Evolutionary conservation across 1,140 invertebrate genomes (phyloP).

Genomic region (Tribolium madens): DNA sequence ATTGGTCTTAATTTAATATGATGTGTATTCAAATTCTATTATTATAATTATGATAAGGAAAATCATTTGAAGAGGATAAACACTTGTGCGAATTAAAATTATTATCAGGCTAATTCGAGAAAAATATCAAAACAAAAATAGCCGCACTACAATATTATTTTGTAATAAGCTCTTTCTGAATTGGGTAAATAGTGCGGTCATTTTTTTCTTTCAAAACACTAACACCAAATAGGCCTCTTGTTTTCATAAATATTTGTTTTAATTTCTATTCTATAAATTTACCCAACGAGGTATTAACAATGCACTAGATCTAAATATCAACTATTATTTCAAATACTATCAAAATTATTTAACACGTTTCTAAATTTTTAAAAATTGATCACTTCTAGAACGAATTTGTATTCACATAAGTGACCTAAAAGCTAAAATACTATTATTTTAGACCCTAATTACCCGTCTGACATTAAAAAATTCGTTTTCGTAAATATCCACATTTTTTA

Average conservation of each 20-base stretch:
- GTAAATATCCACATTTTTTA: slow-evolving; percentile 38
- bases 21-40: too few relatives aligned
- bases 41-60: too few relatives aligned
- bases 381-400: neutral
- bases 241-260: neutral
- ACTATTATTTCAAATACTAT: slow-evolving; percentile 13
- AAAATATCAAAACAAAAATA: too few relatives aligned
- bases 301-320: slow-evolving; percentile 15
- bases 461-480: slow-evolving; percentile 7
- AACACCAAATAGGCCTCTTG: neutral
- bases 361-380: neutral
- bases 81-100: too few relatives aligned
- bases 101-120: too few relatives aligned
- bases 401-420: neutral
- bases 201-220: neutral
- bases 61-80: too few relatives aligned
- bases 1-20: too few relatives aligned
- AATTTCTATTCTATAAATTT: neutral
- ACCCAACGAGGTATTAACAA: slow-evolving; percentile 18
- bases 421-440: too few relatives aligned
- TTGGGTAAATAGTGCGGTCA: too few relatives aligned
- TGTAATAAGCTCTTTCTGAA: too few relatives aligned
- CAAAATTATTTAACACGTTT: slow-evolving; percentile 3
- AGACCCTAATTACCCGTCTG: slow-evolving; percentile 6
- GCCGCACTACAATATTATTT: too few relatives aligned